These are phyloP conservation scores for Taenioides sp. DNA, from an alignment of 2,797 vertebrate genomes.

Conservation along the genomic window DNA sequence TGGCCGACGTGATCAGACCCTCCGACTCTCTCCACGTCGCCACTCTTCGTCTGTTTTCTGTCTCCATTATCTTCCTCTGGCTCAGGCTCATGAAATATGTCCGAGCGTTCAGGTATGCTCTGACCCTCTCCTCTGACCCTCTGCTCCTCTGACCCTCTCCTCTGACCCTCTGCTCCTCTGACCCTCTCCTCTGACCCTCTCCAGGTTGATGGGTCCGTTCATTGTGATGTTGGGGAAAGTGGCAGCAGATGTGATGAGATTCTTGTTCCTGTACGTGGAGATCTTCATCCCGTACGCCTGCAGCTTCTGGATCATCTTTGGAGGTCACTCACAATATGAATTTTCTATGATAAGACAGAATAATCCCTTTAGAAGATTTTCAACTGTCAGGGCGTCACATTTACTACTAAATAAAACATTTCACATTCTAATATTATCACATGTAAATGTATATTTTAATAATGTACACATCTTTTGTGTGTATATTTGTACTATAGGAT, in stretches of 20 bases:
- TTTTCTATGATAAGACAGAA: neutral
- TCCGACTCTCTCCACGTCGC: constrained; percentile 28
- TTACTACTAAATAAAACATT: neutral
- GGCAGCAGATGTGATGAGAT: constrained; percentile 65
- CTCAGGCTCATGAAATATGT: constrained; percentile 77
- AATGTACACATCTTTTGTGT: too few species aligned
- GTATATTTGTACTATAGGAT: neutral
- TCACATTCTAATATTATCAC: too few species aligned
- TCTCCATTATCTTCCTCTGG: constrained; percentile 75
- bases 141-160: neutral
- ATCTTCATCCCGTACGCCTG: constrained; percentile 75
- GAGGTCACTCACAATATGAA: constrained; percentile 51
- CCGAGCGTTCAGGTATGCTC: constrained; percentile 70
- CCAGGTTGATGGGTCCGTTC: constrained; percentile 73
- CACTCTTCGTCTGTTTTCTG: constrained; percentile 67
- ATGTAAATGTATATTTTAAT: too few species aligned
- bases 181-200: neutral
- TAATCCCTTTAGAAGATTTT: too few species aligned
- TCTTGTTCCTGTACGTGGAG: constrained; percentile 76
- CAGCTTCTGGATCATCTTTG: constrained; percentile 79
- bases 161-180: neutral
- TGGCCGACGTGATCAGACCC: constrained; percentile 55
- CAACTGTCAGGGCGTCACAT: too few species aligned
- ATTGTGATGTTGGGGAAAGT: constrained; percentile 75
- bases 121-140: neutral